Percentiles rank a stretch among this genome's conserved stretches.
These are phyloP conservation scores for Theonella swinhoei DNA, from an alignment of 37 sponge, comb jelly and placozoan genomes.

Conservation along the genomic window DNA sequence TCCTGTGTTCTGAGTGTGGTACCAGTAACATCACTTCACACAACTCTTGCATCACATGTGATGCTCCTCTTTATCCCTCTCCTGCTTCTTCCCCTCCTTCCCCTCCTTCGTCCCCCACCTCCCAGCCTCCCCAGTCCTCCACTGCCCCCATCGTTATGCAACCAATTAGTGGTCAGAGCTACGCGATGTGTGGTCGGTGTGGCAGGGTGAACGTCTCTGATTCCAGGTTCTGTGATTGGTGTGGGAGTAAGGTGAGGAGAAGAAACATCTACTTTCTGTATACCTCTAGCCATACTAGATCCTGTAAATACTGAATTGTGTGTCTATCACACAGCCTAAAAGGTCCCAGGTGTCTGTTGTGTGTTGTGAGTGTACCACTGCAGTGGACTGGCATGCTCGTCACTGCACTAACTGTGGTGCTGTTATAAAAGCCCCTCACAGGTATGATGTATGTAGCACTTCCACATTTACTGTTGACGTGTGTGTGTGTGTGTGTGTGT, in stretches of 20 bases:
- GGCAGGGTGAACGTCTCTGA: conserved; percentile 78
- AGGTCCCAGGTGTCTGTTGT: conserved; percentile 32
- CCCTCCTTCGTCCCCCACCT: conserved; percentile 8
- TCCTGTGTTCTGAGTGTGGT: too few relatives aligned
- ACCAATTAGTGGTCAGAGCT: conserved; percentile 55
- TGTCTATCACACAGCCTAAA: too few relatives aligned
- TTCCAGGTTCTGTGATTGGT: conserved; percentile 92
- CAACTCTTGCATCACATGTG: too few relatives aligned
- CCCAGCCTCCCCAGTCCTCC: conserved; percentile 38
- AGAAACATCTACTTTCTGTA: too few relatives aligned
- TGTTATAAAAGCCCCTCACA: conserved; percentile 50
- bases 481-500: too few relatives aligned
- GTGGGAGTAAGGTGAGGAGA: conserved; percentile 75
- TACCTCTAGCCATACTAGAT: too few relatives aligned
- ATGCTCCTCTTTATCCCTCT: too few relatives aligned
- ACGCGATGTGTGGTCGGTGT: conserved; percentile 77
- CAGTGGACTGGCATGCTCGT: conserved; percentile 56
- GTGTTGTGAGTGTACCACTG: conserved; percentile 43
- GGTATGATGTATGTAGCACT: too few relatives aligned
- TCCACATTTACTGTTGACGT: too few relatives aligned
- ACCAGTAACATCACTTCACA: too few relatives aligned
- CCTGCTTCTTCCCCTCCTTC: too few relatives aligned
- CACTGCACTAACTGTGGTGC: conserved; percentile 52
- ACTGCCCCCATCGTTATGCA: conserved; percentile 8
- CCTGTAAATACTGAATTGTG: too few relatives aligned